Base-by-base conservation (phyloP, 1,140 invertebrate species). In the Manduca sexta region DNA sequence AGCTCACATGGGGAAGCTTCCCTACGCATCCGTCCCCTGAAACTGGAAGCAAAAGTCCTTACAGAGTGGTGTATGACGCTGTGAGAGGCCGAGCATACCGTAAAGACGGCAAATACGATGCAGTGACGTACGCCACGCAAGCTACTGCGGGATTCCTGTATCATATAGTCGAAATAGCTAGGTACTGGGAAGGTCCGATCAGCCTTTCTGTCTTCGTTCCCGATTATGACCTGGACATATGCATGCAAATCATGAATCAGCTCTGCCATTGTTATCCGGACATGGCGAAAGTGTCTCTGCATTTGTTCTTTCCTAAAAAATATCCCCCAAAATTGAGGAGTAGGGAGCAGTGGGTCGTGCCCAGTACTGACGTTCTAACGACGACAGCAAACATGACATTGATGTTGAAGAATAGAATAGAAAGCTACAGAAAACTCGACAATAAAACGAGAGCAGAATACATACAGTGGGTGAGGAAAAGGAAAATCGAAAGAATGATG, bases 151-250 rank as follows among this genome's bases (percentile, higher is more conserved):
- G 93, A 69, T 93, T 93, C 78, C 80, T 93, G 31, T 90, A 91
- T 53, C 91, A 92, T 52, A 77, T 94, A 11, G 87, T 89, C 7
- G 91, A 93, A 73, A 87, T 94, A n/a, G 89, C 89, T 1, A 86
- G 75, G 60, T 70, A 87, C 57, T 93, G 93, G 93, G 90, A 93
- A 54, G 93, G 93, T 2, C 91, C 91, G 0, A 86, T 94, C 3
- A 93, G 92, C 59, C 78, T 95, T 1, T 88, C 93, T 7, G 88
- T 92, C 1, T 95, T 92, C 74, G 90, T 91, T 12, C 92, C 93
- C 1, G 88, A 90, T 44, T 86, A 87, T 47, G 93, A 94, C 67
- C 86, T 91, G 40, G 87, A 88, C 30, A 64, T 90, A 16, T 87
- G 90, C 4, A 83, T 93, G 52, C 84, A 88, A 53, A 80, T 91